A percentile compares a stretch with the other conserved stretches of the same genome.
Evolutionary conservation across 2,888 invertebrate genomes (phyloP).

Genomic region (Colostygia pectinataria): DNA sequence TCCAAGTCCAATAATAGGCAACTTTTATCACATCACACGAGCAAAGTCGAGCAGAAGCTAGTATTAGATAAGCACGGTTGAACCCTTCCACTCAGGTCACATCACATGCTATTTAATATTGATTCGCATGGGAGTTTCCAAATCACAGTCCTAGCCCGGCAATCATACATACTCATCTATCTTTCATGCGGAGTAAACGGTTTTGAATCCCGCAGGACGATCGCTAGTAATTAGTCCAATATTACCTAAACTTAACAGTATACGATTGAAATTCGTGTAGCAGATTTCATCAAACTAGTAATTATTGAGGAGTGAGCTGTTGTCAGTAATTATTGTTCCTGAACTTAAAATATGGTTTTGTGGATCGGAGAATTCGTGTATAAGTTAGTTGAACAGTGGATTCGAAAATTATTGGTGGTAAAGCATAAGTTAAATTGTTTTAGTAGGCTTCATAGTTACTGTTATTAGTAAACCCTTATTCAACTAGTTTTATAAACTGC

Average conservation of each 20-base stretch:
- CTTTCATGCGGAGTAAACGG: conserved; percentile 74
- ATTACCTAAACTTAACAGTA: conserved; percentile 18
- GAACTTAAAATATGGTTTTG: conserved; percentile 46
- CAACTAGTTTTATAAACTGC: background rate
- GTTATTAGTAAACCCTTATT: background rate
- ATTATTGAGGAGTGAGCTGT: conserved; percentile 73
- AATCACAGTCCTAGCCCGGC: conserved; percentile 66
- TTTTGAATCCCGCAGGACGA: conserved; percentile 69
- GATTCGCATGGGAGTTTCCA: conserved; percentile 54
- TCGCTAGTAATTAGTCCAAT: conserved; percentile 55
- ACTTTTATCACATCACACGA: too few relatives aligned
- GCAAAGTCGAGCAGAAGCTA: too few relatives aligned
- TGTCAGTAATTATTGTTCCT: conserved; percentile 70
- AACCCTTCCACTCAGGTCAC: conserved; percentile 24
- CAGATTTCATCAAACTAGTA: conserved; percentile 40
- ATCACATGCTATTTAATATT: conserved; percentile 47
- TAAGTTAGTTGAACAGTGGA: conserved; percentile 41
- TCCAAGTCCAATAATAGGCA: too few relatives aligned
- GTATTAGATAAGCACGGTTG: background rate
- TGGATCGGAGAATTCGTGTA: conserved; percentile 35
- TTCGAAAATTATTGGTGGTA: conserved; percentile 40
- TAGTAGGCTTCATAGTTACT: background rate
- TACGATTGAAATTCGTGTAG: conserved; percentile 39
- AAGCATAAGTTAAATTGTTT: conserved; percentile 17
- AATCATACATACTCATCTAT: conserved; percentile 74